Conservation (phyloP, 2,888 invertebrate genomes). For the Acanthopleura granulata region DNA sequence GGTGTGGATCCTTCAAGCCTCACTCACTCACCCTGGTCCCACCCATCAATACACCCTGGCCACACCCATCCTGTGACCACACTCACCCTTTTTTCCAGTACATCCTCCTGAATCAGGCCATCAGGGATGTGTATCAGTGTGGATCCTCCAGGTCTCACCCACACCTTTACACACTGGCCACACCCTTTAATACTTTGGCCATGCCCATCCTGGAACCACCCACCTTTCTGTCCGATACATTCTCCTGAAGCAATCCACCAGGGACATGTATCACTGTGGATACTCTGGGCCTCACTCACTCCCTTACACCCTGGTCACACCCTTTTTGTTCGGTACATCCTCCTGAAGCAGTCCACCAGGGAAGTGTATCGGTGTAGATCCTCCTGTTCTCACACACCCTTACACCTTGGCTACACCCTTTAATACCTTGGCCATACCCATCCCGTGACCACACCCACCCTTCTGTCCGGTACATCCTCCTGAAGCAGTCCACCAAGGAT, state of each 20-base stretch:
- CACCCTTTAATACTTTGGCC: too few relatives aligned
- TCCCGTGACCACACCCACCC: slow-evolving; percentile 71
- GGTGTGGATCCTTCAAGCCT: slow-evolving; percentile 72
- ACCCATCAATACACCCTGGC: too few relatives aligned
- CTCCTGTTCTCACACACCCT: slow-evolving; percentile 67
- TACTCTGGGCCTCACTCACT: slow-evolving; percentile 68
- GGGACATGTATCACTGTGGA: slow-evolving; percentile 79
- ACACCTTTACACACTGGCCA: too few relatives aligned
- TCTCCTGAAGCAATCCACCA: slow-evolving; percentile 88
- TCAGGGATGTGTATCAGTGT: slow-evolving; percentile 76
- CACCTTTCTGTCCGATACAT: slow-evolving; percentile 88
- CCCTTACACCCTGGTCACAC: too few relatives aligned
- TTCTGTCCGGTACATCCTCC: slow-evolving; percentile 88
- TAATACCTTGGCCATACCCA: too few relatives aligned
- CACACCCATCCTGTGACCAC: too few relatives aligned
- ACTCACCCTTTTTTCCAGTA: slow-evolving; percentile 82
- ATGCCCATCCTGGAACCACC: too few relatives aligned
- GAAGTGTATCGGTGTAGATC: slow-evolving; percentile 80
- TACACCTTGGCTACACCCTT: too few relatives aligned
- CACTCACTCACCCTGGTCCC: too few relatives aligned
- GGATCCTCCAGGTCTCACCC: slow-evolving; percentile 70
- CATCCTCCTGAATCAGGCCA: slow-evolving; percentile 92
- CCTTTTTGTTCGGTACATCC: slow-evolving; percentile 91
- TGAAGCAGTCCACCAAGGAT: slow-evolving; percentile 88
- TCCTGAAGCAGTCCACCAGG: slow-evolving; percentile 86